These are phyloP conservation scores for Oscheius onirici DNA, from an alignment of 2,888 invertebrate genomes.

Conservation along the genomic window DNA sequence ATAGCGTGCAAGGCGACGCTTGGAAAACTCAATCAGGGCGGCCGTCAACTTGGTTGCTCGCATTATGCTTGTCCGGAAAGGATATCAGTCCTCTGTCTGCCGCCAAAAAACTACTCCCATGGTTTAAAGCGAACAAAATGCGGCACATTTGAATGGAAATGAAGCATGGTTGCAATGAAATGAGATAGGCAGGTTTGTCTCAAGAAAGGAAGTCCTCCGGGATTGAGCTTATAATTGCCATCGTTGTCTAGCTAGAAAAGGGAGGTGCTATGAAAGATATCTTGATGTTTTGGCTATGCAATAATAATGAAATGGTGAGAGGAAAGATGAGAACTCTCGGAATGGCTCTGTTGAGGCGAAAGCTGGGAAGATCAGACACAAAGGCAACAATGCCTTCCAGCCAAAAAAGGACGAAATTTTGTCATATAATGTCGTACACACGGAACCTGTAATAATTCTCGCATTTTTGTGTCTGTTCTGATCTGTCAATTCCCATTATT, in stretches of 20 bases:
- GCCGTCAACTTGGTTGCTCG: conserved; percentile 27
- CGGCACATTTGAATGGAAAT: neutral
- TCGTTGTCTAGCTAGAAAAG: neutral
- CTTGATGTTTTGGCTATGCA: neutral
- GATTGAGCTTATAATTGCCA: conserved; percentile 10
- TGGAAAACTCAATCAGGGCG: conserved; percentile 28
- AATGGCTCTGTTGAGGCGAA: too few relatives aligned
- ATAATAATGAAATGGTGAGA: too few relatives aligned
- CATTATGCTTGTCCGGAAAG: conserved; percentile 21
- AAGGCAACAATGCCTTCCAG: too few relatives aligned
- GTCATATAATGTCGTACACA: neutral
- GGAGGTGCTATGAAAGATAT: neutral
- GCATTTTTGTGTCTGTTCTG: neutral
- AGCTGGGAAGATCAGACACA: too few relatives aligned
- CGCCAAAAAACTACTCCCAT: neutral
- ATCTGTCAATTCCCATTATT: neutral
- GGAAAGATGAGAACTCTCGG: too few relatives aligned
- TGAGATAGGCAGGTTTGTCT: neutral
- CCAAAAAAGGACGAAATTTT: too few relatives aligned
- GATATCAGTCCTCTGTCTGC: neutral
- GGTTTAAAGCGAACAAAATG: neutral
- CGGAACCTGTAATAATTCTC: neutral
- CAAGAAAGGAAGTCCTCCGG: neutral
- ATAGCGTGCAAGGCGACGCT: conserved; percentile 19
- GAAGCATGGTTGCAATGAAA: neutral